These are phyloP conservation scores for Drosophila biarmipes DNA, from an alignment of 1,140 invertebrate genomes.

Conservation along the genomic window DNA sequence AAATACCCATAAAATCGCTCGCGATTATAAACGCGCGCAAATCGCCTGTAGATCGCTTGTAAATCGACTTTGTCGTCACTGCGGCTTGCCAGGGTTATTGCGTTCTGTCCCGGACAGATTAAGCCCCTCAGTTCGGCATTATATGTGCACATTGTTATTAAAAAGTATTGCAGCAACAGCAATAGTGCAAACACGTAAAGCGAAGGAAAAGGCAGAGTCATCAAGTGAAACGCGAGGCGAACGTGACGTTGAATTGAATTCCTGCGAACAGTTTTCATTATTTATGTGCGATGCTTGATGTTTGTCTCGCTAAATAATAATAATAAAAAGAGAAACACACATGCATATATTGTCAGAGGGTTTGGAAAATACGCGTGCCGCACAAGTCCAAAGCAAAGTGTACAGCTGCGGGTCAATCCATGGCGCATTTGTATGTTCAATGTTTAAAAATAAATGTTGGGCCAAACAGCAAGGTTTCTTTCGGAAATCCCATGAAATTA, in stretches of 20 bases:
- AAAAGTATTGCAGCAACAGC: conserved; percentile 28
- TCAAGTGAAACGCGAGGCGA: conserved; percentile 59
- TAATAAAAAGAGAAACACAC: conserved; percentile 21
- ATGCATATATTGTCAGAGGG: conserved; percentile 20
- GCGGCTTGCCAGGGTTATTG: conserved; percentile 23
- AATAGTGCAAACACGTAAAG: conserved; percentile 57
- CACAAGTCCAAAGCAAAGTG: conserved; percentile 14
- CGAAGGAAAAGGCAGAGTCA: conserved; percentile 46
- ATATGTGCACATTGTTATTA: conserved; percentile 43
- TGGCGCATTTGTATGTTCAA: too few species aligned
- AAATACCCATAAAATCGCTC: conserved; percentile 5
- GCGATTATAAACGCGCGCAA: conserved; percentile 37
- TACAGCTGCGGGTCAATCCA: not conserved
- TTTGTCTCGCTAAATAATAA: conserved; percentile 45
- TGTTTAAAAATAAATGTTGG: too few species aligned
- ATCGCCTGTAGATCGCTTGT: conserved; percentile 29
- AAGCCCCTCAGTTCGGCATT: conserved; percentile 40
- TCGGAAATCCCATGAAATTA: too few species aligned
- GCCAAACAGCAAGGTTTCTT: too few species aligned
- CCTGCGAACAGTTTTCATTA: conserved; percentile 55
- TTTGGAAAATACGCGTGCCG: conserved; percentile 43
- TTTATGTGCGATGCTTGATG: conserved; percentile 19
- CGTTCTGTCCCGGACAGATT: conserved; percentile 22
- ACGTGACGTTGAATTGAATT: conserved; percentile 77
- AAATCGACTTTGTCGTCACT: conserved; percentile 39